Base-by-base conservation (phyloP, 2,888 invertebrate species). In the Brachypalpus laphriformis region DNA sequence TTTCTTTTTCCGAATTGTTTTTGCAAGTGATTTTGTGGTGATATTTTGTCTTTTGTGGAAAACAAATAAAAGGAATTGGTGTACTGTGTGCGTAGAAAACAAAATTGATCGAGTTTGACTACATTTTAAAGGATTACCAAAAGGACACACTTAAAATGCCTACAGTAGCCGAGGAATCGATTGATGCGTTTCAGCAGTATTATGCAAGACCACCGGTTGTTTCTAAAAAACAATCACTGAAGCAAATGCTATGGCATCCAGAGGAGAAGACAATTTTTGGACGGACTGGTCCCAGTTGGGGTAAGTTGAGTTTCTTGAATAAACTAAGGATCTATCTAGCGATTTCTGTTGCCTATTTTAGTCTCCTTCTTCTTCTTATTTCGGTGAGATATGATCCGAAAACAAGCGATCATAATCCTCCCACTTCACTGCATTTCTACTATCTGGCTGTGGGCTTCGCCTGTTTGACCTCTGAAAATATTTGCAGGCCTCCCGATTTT, bases 271-370 rank as follows among this genome's bases (percentile, higher is more conserved):
- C 94, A 90, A 93, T 97, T 90, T 94, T 96, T 77, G 97, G 97
- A 70, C 93, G 97, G 88, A 96, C 96, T 6, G 95, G 93, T 16
- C 92, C 94, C 8, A 96, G 96, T 91, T 98, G 97, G 97, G 95
- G 97, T 97, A 92, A 96, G 96, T 95, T 20, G 9, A 14, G 14
- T 14, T 40, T n/a, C 5, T 25, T 4, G 3, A 25, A 25, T 25
- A 25, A 25, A 25, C 25, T 4, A 25, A 25, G 25, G 25, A 25
- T 25, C 25, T 25, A 2, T 25, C 25, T 25, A n/a, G n/a, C n/a
- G n/a, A n/a, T n/a, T n/a, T n/a, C n/a, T n/a, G n/a, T n/a, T n/a
- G n/a, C n/a, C n/a, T n/a, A n/a, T n/a, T n/a, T n/a, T n/a, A n/a
- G n/a, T n/a, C n/a, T n/a, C n/a, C n/a, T n/a, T n/a, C n/a, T n/a